Evolutionary conservation across 2,888 invertebrate genomes (phyloP).

Genomic region (Eulithis testata): DNA sequence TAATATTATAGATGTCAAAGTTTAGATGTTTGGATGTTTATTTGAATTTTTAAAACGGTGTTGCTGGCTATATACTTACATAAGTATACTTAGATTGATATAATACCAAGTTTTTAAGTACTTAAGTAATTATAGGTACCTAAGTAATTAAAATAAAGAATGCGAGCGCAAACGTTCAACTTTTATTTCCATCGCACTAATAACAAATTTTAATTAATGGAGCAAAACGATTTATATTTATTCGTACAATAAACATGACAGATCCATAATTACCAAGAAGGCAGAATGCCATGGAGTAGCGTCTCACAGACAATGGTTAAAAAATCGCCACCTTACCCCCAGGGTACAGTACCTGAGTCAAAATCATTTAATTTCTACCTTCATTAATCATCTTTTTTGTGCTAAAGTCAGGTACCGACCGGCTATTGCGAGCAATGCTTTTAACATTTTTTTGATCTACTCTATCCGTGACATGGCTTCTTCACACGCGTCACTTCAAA

Average conservation of each 20-base stretch:
- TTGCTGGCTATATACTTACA: too few relatives aligned
- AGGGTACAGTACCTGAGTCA: constrained; percentile 62
- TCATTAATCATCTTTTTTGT: constrained; percentile 83
- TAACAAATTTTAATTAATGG: constrained; percentile 24
- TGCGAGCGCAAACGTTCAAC: neutral
- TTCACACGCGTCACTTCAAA: constrained; percentile 11
- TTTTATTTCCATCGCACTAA: constrained; percentile 8
- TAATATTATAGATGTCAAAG: too few relatives aligned
- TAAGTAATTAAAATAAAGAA: neutral
- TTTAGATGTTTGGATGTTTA: too few relatives aligned
- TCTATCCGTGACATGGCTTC: constrained; percentile 41
- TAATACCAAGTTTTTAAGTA: too few relatives aligned
- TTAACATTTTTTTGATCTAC: constrained; percentile 56
- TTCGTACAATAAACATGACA: constrained; percentile 26
- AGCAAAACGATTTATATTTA: constrained; percentile 29
- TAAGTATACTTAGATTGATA: too few relatives aligned
- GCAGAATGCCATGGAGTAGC: constrained; percentile 8
- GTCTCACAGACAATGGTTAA: constrained; percentile 50
- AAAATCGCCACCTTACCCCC: constrained; percentile 63
- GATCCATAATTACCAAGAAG: constrained; percentile 31
- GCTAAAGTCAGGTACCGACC: constrained; percentile 63
- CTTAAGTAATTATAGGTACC: too few relatives aligned
- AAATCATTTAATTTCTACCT: constrained; percentile 76
- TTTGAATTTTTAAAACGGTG: too few relatives aligned
- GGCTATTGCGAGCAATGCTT: constrained; percentile 68